A percentile compares a stretch with the other conserved stretches of the same genome.
phyloP scores from a whole-genome alignment of 1,140 invertebrate species.

The Drosophila parvula region DNA sequence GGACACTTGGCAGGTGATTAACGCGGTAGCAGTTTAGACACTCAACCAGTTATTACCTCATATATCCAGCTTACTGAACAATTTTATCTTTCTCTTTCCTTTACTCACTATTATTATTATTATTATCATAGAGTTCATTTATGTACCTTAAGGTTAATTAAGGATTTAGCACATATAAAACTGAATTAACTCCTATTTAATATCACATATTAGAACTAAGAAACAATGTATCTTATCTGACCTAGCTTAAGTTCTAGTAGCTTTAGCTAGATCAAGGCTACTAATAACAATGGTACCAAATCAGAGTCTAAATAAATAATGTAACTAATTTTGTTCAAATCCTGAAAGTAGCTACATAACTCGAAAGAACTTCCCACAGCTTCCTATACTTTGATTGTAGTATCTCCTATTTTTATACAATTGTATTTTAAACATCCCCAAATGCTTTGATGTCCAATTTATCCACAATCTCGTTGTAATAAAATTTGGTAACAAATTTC shows the following conservation, averaged over 20 bases:
- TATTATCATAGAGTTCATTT: neutral
- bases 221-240: no score
- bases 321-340: no score
- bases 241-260: no score
- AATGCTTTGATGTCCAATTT: neutral
- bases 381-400: neutral
- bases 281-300: no score
- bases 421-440: no score
- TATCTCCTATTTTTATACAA: neutral
- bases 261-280: no score
- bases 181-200: no score
- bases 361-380: neutral
- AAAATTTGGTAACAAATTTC: conserved; percentile 35
- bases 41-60: neutral
- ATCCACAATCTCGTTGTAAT: neutral
- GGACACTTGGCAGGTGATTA: neutral
- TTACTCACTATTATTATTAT: neutral
- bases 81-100: neutral
- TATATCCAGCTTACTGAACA: neutral
- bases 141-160: neutral
- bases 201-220: no score
- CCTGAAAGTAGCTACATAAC: no score
- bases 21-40: neutral
- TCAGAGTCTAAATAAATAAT: no score
- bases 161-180: no score